phyloP scores from a whole-genome alignment of 1,140 invertebrate species.

The Oedothorax gibbosus region DNA sequence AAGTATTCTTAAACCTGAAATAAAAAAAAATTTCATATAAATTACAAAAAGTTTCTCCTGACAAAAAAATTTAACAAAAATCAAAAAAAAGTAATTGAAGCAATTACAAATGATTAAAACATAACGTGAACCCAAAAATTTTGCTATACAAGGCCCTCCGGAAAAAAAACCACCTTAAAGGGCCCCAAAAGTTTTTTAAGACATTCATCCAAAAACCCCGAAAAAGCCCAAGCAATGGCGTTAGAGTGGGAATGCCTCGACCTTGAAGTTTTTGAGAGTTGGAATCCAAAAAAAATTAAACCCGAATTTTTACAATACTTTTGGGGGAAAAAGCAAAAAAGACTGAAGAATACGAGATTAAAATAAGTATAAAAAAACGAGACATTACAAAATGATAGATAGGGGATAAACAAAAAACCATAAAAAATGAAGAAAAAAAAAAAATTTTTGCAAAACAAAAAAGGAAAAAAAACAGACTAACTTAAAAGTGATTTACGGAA shows the following conservation, averaged over 20 bases:
- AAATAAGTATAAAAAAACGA: slow-evolving; percentile 24
- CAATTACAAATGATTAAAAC: slow-evolving; percentile 68
- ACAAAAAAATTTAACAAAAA: slow-evolving; percentile 66
- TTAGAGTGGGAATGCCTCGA: slow-evolving; percentile 80
- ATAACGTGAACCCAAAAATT: slow-evolving; percentile 70
- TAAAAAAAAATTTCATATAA: neutral
- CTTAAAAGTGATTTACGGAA: neutral
- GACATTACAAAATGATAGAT: slow-evolving; percentile 59
- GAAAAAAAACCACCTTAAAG: slow-evolving; percentile 79
- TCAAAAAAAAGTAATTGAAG: slow-evolving; percentile 72
- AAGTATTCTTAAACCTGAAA: slow-evolving; percentile 10
- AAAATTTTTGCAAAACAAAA: slow-evolving; percentile 63
- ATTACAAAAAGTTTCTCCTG: neutral
- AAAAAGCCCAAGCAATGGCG: slow-evolving; percentile 85
- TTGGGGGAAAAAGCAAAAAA: slow-evolving; percentile 70
- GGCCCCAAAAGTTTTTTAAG: slow-evolving; percentile 73
- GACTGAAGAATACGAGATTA: slow-evolving; percentile 32
- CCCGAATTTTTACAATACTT: slow-evolving; percentile 69
- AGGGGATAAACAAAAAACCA: slow-evolving; percentile 27
- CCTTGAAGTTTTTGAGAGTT: slow-evolving; percentile 76
- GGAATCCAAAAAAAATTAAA: slow-evolving; percentile 73
- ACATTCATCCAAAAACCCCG: slow-evolving; percentile 72
- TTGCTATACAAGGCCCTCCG: slow-evolving; percentile 80
- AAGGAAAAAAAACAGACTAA: neutral
- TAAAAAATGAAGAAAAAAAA: neutral